These are phyloP conservation scores for Hipposideros larvatus DNA, from an alignment of 2,797 vertebrate genomes.

Conservation along the genomic window DNA sequence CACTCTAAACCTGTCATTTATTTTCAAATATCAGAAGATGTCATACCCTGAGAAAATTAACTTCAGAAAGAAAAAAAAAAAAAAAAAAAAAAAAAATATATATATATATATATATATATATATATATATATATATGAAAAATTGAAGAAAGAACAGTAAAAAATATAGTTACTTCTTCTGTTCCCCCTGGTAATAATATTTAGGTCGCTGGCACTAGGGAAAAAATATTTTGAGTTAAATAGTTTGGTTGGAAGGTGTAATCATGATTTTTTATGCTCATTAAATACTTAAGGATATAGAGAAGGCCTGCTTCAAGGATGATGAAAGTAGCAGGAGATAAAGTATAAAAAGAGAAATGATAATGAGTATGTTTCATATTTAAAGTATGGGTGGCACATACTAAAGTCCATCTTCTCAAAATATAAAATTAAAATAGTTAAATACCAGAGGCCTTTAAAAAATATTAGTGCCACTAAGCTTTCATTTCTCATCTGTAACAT, in stretches of 20 bases:
- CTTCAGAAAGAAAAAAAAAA: conserved; percentile 40
- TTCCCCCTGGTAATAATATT: conserved; percentile 8
- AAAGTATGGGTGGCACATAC: background rate
- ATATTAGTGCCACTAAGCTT: background rate
- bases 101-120: background rate
- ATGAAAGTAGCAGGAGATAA: background rate
- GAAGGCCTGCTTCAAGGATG: background rate
- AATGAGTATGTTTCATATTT: background rate
- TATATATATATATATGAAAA: background rate
- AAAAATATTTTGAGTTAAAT: conserved; percentile 36
- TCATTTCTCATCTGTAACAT: conserved; percentile 22
- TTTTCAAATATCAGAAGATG: conserved; percentile 77
- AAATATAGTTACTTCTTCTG: background rate
- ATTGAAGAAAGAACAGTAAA: conserved; percentile 23
- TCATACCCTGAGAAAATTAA: conserved; percentile 76
- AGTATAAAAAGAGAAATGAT: background rate
- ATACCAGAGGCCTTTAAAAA: background rate
- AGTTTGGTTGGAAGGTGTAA: background rate
- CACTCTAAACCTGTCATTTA: conserved; percentile 72
- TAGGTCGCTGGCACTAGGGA: background rate
- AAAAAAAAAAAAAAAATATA: no score
- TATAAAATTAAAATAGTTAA: background rate
- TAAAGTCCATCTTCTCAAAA: background rate
- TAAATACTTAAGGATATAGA: background rate
- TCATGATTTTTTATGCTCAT: background rate